A percentile compares a stretch with the other conserved stretches of the same genome.
These are phyloP conservation scores for Axinella damicornis DNA, from an alignment of 37 sponge, comb jelly and placozoan species.

Conservation along the genomic window DNA sequence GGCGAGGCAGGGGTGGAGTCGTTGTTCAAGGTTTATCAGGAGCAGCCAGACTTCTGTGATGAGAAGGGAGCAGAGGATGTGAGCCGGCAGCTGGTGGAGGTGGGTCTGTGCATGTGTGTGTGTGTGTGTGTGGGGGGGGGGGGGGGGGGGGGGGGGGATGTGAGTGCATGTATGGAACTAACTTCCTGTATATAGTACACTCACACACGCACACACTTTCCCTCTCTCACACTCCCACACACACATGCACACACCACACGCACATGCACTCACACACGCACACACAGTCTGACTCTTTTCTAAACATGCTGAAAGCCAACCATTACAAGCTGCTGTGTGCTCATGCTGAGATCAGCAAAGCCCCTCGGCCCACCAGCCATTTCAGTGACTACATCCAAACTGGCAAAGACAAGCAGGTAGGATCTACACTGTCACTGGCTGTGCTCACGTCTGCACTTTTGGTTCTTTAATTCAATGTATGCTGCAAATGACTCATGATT, in stretches of 20 bases:
- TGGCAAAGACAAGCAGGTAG: constrained; percentile 72
- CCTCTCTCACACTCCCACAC: background rate
- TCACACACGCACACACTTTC: constrained; percentile 24
- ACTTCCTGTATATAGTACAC: background rate
- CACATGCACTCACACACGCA: background rate
- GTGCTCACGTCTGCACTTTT: background rate
- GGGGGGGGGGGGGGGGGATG: too few relatives aligned
- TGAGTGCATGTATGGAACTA: background rate
- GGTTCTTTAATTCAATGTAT: background rate
- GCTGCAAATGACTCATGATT: background rate
- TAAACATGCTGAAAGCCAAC: constrained; percentile 74
- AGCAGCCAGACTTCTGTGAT: constrained; percentile 83
- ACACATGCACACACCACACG: background rate
- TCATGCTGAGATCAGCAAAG: constrained; percentile 23
- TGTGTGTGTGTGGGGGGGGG: too few relatives aligned
- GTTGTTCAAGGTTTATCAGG: constrained; percentile 74
- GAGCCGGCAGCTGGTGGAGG: constrained; percentile 79
- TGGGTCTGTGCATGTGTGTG: background rate
- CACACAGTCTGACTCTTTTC: constrained; percentile 61
- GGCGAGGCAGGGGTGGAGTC: constrained; percentile 59
- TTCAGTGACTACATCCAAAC: constrained; percentile 55
- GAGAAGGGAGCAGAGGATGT: constrained; percentile 80
- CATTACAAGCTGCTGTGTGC: constrained; percentile 71
- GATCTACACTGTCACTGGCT: background rate
- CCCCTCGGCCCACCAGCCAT: constrained; percentile 35